Conservation (phyloP, 64 coral and sea anemone genomes). For the Trachythela sp. region DNA sequence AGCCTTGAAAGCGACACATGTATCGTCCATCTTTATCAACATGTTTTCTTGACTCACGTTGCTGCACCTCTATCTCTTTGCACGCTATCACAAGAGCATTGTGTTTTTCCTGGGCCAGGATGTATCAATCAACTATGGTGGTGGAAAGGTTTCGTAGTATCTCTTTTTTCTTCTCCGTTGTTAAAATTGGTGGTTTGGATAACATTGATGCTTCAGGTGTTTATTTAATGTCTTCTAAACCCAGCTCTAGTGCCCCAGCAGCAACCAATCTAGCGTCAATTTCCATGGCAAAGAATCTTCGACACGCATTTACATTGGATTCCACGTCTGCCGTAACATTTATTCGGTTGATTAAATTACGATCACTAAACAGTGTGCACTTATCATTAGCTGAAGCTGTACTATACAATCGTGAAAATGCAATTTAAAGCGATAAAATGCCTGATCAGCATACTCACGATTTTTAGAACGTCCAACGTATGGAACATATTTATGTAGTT, state of each 20-base stretch:
- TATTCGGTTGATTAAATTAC: conserved; percentile 30
- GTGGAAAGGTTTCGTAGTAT: too few relatives aligned
- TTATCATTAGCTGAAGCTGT: neutral
- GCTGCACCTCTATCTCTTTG: too few relatives aligned
- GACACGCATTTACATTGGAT: too few relatives aligned
- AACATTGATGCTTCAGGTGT: neutral
- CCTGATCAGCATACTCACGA: too few relatives aligned
- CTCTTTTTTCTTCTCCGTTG: conserved; percentile 19
- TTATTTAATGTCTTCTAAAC: neutral
- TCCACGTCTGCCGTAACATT: conserved; percentile 28
- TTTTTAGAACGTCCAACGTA: too few relatives aligned
- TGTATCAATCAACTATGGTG: too few relatives aligned
- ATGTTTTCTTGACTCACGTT: too few relatives aligned
- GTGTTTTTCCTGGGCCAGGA: too few relatives aligned
- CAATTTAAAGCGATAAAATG: neutral
- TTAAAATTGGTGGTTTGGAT: neutral
- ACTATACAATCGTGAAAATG: neutral
- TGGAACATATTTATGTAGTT: too few relatives aligned
- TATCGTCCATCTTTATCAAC: too few relatives aligned
- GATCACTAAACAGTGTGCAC: conserved; percentile 23
- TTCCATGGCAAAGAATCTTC: conserved; percentile 26
- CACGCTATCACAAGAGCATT: too few relatives aligned
- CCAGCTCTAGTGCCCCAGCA: conserved; percentile 23
- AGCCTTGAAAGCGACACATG: too few relatives aligned
- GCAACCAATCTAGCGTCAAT: conserved; percentile 35